Evolutionary conservation across 2,113 vertebrate species (phyloP).

Genomic region (Aphyosemion australe): DNA sequence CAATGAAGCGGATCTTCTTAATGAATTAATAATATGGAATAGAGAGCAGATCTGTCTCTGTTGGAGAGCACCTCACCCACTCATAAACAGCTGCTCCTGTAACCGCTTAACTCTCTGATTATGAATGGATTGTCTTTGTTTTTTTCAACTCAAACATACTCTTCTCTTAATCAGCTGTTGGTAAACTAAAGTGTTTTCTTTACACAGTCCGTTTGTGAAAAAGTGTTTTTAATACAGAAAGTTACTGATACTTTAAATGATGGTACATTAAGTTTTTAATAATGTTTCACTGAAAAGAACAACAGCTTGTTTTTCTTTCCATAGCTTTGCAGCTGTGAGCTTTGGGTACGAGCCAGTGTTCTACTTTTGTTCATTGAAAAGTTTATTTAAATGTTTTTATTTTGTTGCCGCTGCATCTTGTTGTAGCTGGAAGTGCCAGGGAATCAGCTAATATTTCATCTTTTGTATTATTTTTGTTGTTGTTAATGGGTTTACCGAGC

Average conservation of each 20-base stretch:
- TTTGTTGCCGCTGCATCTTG: constrained; percentile 22
- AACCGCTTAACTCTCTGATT: constrained; percentile 13
- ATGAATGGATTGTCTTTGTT: neutral
- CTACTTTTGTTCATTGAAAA: constrained; percentile 20
- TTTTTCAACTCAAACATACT: constrained; percentile 20
- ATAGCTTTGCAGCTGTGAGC: constrained; percentile 21
- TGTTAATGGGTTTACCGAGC: constrained; percentile 12
- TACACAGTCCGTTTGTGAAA: constrained; percentile 3
- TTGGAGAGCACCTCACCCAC: constrained; percentile 35
- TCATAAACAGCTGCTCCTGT: constrained; percentile 1
- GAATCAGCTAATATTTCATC: constrained; percentile 14
- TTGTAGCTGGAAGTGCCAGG: constrained; percentile 29
- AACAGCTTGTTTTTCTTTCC: constrained; percentile 12
- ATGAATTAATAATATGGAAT: neutral
- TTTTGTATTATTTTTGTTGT: constrained; percentile 21
- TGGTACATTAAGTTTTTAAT: constrained; percentile 26
- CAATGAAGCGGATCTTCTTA: constrained; percentile 38
- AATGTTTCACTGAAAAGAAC: constrained; percentile 25
- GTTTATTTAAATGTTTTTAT: neutral
- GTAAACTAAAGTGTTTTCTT: constrained; percentile 11
- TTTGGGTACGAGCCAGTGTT: constrained; percentile 9
- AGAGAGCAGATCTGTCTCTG: constrained; percentile 7
- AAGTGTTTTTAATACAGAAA: neutral
- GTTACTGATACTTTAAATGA: neutral
- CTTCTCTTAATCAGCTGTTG: constrained; percentile 12